These are phyloP conservation scores for Melinaea menophilus DNA, from an alignment of 2,888 invertebrate genomes.

Conservation along the genomic window DNA sequence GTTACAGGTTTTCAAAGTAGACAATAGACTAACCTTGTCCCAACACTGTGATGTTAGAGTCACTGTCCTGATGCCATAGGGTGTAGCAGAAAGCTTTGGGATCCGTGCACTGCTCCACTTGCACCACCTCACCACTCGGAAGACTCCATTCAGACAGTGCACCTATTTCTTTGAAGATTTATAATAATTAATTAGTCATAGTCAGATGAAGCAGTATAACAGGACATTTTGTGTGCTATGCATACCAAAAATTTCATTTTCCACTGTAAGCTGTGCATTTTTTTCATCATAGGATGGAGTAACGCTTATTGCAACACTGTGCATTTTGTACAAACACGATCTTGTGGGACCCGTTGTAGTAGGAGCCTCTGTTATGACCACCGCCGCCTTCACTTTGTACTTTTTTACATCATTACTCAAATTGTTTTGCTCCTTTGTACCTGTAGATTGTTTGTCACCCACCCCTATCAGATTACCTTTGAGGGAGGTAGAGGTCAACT, in stretches of 20 bases:
- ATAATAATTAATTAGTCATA: background rate
- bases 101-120: conserved; percentile 73
- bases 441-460: conserved; percentile 39
- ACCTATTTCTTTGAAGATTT: conserved; percentile 46
- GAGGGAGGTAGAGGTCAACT: conserved; percentile 43
- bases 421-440: conserved; percentile 52
- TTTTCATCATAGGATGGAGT: conserved; percentile 63
- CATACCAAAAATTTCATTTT: conserved; percentile 62
- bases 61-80: conserved; percentile 81
- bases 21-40: conserved; percentile 80
- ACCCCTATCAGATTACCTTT: conserved; percentile 47
- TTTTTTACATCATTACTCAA: conserved; percentile 46
- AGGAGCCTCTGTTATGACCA: conserved; percentile 44
- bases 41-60: conserved; percentile 80
- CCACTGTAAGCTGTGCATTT: conserved; percentile 57
- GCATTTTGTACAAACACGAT: conserved; percentile 63
- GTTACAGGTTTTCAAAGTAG: background rate
- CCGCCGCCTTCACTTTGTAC: conserved; percentile 50
- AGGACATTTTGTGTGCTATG: conserved; percentile 15
- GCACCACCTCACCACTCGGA: conserved; percentile 54
- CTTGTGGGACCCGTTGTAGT: conserved; percentile 53
- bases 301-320: conserved; percentile 58
- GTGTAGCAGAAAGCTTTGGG: conserved; percentile 85
- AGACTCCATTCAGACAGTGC: conserved; percentile 50
- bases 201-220: background rate